Percentiles rank a stretch among this genome's conserved stretches.
These are phyloP conservation scores for Streptopelia turtur DNA, from an alignment of 2,797 vertebrate species.

Conservation along the genomic window DNA sequence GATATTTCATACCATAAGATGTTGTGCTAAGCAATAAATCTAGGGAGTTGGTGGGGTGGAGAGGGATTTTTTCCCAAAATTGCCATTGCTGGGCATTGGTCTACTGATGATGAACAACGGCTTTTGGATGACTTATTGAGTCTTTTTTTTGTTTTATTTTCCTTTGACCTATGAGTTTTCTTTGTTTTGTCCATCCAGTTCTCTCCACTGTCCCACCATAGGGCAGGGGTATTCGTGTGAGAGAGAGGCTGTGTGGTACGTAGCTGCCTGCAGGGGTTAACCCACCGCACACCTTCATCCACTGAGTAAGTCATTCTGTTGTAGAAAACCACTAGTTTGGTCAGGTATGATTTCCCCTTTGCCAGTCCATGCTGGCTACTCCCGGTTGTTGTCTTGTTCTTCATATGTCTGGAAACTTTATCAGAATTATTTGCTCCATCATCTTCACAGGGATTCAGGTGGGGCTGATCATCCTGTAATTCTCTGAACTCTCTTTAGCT, in stretches of 20 bases:
- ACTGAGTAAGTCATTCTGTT: neutral
- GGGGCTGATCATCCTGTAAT: neutral
- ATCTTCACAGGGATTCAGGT: neutral
- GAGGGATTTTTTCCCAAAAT: neutral
- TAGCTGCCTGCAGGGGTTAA: neutral
- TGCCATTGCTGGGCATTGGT: neutral
- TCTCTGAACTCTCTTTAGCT: neutral
- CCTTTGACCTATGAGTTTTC: neutral
- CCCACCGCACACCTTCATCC: accelerated
- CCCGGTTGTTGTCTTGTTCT: neutral
- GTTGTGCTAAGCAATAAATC: neutral
- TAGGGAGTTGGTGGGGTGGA: accelerated
- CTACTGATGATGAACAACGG: neutral
- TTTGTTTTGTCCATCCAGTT: neutral
- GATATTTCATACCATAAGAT: neutral
- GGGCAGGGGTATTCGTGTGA: accelerated
- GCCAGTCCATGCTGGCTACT: neutral
- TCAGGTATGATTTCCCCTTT: neutral
- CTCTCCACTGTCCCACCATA: neutral
- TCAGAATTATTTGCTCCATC: neutral
- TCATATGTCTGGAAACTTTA: neutral
- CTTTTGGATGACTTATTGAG: neutral
- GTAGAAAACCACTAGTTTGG: neutral
- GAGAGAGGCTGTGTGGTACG: neutral
- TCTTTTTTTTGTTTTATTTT: neutral